phyloP scores from a whole-genome alignment of 2,888 invertebrate species.

The Auanema sp. region DNA sequence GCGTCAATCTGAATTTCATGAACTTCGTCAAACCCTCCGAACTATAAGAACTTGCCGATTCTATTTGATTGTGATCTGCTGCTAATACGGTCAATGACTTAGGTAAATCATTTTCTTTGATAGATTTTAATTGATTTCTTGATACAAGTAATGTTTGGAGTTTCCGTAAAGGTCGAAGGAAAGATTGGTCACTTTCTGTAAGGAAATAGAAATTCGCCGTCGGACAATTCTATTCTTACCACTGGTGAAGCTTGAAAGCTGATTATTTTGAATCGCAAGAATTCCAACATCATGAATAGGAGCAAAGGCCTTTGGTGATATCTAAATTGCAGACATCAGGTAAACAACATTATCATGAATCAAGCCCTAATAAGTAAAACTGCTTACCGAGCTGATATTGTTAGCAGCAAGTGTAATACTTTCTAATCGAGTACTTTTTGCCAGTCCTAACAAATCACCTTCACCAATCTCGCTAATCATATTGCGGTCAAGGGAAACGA shows the following conservation, averaged over 20 bases:
- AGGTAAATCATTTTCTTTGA: conserved; percentile 41
- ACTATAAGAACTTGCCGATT: conserved; percentile 17
- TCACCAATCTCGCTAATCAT: conserved; percentile 39
- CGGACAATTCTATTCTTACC: conserved; percentile 2
- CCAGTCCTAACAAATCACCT: conserved; percentile 46
- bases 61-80: conserved; percentile 38
- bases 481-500: conserved; percentile 53
- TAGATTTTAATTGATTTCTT: conserved; percentile 58
- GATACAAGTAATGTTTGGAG: conserved; percentile 67
- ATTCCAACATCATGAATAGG: conserved; percentile 26
- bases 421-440: conserved; percentile 27
- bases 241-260: conserved; percentile 17
- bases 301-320: conserved; percentile 32
- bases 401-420: conserved; percentile 39
- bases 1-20: conserved; percentile 36
- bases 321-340: conserved; percentile 9
- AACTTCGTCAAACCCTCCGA: not conserved
- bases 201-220: not conserved
- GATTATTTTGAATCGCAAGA: conserved; percentile 41
- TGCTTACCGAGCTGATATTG: conserved; percentile 31
- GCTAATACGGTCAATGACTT: conserved; percentile 29
- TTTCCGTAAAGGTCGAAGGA: conserved; percentile 63
- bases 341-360: not conserved
- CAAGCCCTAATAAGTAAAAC: not conserved
- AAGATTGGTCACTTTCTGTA: conserved; percentile 26